These are phyloP conservation scores for Tetrao urogallus DNA, from an alignment of 2,113 vertebrate species.

Conservation along the genomic window DNA sequence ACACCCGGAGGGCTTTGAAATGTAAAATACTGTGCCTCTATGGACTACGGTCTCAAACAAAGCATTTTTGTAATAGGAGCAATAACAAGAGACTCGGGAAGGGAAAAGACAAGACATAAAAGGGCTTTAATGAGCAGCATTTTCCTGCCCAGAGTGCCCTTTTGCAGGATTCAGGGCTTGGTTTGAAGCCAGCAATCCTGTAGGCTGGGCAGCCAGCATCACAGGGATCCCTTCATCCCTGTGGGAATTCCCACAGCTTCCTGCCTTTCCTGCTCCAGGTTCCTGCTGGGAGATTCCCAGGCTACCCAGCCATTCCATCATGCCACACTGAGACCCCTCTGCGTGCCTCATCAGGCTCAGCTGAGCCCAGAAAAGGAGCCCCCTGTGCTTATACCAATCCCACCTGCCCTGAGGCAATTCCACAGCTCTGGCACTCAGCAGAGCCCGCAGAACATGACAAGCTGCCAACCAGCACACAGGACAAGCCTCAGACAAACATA, in stretches of 20 bases:
- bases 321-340: not conserved
- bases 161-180: not conserved
- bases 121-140: not conserved
- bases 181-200: not conserved
- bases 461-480: not conserved
- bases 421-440: not conserved
- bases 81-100: conserved; percentile 36
- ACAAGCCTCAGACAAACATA: not conserved
- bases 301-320: not conserved
- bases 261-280: not conserved
- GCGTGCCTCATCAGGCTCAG: not conserved
- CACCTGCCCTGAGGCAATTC: not conserved
- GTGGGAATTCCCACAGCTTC: not conserved
- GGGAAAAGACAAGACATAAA: conserved; percentile 37
- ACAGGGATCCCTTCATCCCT: not conserved
- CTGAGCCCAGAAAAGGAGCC: not conserved
- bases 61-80: not conserved
- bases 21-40: conserved; percentile 26
- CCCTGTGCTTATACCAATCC: rapidly evolving
- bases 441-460: not conserved
- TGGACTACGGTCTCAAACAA: conserved; percentile 28
- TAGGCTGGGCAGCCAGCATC: not conserved
- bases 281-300: not conserved
- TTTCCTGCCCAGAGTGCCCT: not conserved
- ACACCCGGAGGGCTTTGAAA: conserved; percentile 51